Evolutionary conservation across 2,888 invertebrate genomes (phyloP), one percentile per base, ranked within the genome.

Genomic region (Caenorhabditis sp.): DNA sequence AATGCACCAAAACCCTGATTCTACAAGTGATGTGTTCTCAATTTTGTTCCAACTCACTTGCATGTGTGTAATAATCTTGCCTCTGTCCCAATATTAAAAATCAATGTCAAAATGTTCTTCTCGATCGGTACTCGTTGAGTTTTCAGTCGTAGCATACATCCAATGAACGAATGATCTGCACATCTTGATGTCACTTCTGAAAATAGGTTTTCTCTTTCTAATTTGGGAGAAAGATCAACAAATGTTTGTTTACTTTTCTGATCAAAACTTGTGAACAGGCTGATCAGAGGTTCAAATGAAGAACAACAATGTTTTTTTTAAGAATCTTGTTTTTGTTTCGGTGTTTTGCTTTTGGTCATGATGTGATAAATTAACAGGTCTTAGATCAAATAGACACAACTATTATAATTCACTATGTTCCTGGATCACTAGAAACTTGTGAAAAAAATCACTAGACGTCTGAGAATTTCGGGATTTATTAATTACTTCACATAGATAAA

Each of bases 41-140:
- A 31, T 57, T 12, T 17, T 7, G 20, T 36, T 12, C 23, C 49
- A 26, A 65, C 81, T 58, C 36, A 85, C 85, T 78, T 85, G 83
- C 86, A 86, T 25, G 85, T 86, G 54, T 84, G 83, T 10, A 84
- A 62, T n/a, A 86, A 72, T 49, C 82, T 76, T 2, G 86, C 85
- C 76, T 86, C 84, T 1, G 83, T 83, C 20, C 78, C 83, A 53
- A 87, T 80, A 31, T 75, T 76, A 67, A 87, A 84, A 7, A 87
- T 79, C 7, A 85, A 68, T 53, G 78, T 81, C 69, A 87, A 67
- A 58, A 87, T 85, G 60, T 87, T 87, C 59, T 77, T 78, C 49
- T 87, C 86, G 63, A 87, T 83, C 1, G 85, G 86, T 17, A 87
- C 85, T 25, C 81, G 56, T 49, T 84, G 82, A 5, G 84, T 77